Evolutionary conservation across 2,888 invertebrate genomes (phyloP).

Genomic region (Kuschelorhynchus macadamiae): DNA sequence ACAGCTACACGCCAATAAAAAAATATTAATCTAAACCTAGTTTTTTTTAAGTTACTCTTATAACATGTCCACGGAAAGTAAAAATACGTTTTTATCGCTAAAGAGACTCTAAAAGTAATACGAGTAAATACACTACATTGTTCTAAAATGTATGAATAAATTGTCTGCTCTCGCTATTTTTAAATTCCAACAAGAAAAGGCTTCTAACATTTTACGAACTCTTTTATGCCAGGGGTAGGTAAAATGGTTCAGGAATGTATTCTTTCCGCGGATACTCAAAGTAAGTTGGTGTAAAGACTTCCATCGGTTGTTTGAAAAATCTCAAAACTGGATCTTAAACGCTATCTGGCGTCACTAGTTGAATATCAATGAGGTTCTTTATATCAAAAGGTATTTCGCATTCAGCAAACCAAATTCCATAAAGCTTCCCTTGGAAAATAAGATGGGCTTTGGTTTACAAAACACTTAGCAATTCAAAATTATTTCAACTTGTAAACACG

Average conservation of each 20-base stretch:
- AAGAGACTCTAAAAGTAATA: too few relatives aligned
- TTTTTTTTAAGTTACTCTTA: too few relatives aligned
- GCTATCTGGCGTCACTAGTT: constrained; percentile 58
- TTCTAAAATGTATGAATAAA: constrained; percentile 37
- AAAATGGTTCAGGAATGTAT: constrained; percentile 40
- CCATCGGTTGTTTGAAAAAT: constrained; percentile 46
- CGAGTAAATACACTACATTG: too few relatives aligned
- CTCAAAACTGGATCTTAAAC: constrained; percentile 58
- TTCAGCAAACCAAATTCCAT: constrained; percentile 22
- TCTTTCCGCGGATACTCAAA: constrained; percentile 41
- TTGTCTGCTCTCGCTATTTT: constrained; percentile 33
- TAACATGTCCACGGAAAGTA: too few relatives aligned
- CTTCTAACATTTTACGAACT: constrained; percentile 41
- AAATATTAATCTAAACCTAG: too few relatives aligned
- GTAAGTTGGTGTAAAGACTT: constrained; percentile 39
- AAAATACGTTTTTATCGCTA: too few relatives aligned
- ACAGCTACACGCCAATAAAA: too few relatives aligned
- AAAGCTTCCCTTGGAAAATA: too few relatives aligned
- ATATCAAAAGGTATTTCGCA: constrained; percentile 46
- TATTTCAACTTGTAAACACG: too few relatives aligned
- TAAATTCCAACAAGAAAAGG: constrained; percentile 42
- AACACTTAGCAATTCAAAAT: too few relatives aligned
- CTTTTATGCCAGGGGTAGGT: constrained; percentile 38
- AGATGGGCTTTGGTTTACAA: too few relatives aligned
- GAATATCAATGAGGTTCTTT: constrained; percentile 61